Base-by-base conservation (phyloP, 1,140 invertebrate species). In the Neocloeon triangulifer region DNA sequence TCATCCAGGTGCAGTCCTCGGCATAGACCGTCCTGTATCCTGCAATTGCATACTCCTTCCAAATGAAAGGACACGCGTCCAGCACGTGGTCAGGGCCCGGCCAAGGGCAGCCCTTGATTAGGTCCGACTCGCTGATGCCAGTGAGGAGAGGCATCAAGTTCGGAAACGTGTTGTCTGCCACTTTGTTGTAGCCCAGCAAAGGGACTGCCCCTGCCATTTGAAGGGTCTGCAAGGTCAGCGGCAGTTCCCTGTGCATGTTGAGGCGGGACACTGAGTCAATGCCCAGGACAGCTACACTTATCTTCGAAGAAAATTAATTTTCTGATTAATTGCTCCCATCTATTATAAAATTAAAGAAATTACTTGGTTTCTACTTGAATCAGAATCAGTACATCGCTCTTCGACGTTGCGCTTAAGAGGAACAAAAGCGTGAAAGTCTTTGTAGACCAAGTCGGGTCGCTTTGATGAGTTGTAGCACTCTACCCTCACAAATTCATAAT, bases 231-330 rank as follows among this genome's bases (percentile, higher is more conserved):
- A 64, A 49, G 0, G 78, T 80, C 41, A 62, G 61, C 0, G 72
- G 73, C 72, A 88, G 76, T 35, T 78, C 73, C 14, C 82, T 62
- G 26, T 75, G 63, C 35, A 85, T 73, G 52, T 89, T 86, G 29
- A 86, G 55, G 27, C 80, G 61, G 0, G 84, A 91, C 2, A 88
- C 64, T 1, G 78, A 73, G 47, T 89, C 84, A 10, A 91, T 59
- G 0, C 85, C 85, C n/a, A 89, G 47, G 8, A 91, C 56, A 15
- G 89, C 55, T 0, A 92, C 59, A 39, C 67, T 75, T 7, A 62
- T n/a, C n/a, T n/a, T n/a, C n/a, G n/a, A n/a, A n/a, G n/a, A n/a
- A n/a, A n/a, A n/a, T n/a, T n/a, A n/a, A n/a, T n/a, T n/a, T n/a
- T n/a, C n/a, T n/a, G n/a, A n/a, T n/a, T n/a, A n/a, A n/a, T n/a